Percentiles rank a stretch among this genome's conserved stretches.
Evolutionary conservation across 2,113 vertebrate species (phyloP).

Genomic region (Barnardius zonarius): DNA sequence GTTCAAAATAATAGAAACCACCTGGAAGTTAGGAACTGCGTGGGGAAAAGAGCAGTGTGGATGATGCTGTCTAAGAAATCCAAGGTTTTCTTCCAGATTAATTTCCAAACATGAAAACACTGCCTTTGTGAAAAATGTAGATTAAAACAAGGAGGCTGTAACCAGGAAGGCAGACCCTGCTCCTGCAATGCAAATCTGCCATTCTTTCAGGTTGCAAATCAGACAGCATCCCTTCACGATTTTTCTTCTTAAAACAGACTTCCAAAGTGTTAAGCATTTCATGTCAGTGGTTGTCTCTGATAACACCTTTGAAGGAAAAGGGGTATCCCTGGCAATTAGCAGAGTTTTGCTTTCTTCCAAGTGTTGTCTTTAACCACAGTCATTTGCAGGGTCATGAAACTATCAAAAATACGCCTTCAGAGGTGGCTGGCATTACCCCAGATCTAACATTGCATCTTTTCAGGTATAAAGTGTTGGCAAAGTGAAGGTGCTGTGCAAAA

Average conservation of each 20-base stretch:
- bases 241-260: background rate
- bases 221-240: background rate
- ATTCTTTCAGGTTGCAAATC: background rate
- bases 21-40: background rate
- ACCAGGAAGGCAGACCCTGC: background rate
- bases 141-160: background rate
- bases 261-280: rapidly evolving
- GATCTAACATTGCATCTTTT: background rate
- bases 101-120: background rate
- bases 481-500: background rate
- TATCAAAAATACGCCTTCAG: background rate
- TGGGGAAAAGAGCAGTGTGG: background rate
- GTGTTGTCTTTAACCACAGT: background rate
- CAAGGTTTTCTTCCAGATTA: background rate
- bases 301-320: background rate
- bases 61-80: background rate
- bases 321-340: background rate
- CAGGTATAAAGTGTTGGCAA: background rate
- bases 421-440: background rate
- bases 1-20: conserved; percentile 26
- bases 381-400: background rate
- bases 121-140: background rate
- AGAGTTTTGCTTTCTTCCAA: background rate
- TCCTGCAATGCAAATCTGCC: background rate
- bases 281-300: background rate